Conservation (phyloP, 2,113 vertebrate species). For the Naja naja region DNA sequence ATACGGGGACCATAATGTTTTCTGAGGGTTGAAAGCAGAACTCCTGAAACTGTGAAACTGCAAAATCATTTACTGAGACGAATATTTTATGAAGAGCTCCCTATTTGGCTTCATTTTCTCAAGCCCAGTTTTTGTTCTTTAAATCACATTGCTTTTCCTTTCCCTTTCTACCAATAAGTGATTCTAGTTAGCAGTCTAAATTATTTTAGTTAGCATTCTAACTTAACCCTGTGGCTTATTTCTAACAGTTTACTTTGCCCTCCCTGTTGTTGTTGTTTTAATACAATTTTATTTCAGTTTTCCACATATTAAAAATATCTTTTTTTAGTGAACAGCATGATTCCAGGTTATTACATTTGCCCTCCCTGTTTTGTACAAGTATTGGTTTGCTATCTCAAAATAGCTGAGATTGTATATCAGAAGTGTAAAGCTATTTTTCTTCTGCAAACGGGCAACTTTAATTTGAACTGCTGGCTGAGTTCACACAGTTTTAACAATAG, state of each 20-base stretch:
- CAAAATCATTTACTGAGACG: background rate
- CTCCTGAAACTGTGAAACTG: background rate
- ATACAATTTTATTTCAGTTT: no score
- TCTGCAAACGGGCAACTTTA: background rate
- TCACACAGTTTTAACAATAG: background rate
- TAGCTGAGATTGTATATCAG: slow-evolving; percentile 29
- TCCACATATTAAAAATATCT: no score
- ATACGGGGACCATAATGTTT: background rate
- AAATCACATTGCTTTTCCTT: background rate
- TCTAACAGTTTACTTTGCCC: background rate
- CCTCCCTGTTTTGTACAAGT: background rate
- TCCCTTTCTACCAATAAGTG: background rate
- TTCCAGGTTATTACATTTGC: no score
- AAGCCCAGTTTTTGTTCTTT: background rate
- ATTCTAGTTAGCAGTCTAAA: background rate
- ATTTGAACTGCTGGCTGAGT: background rate
- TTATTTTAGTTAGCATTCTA: background rate
- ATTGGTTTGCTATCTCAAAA: slow-evolving; percentile 23
- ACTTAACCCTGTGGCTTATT: background rate
- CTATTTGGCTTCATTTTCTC: background rate
- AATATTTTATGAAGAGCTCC: background rate
- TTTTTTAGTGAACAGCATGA: no score
- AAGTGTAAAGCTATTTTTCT: slow-evolving; percentile 35
- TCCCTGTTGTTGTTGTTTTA: background rate
- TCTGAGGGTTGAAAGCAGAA: background rate